phyloP scores from a whole-genome alignment of 2,888 invertebrate genomes.

The Platycheirus rosarum region DNA sequence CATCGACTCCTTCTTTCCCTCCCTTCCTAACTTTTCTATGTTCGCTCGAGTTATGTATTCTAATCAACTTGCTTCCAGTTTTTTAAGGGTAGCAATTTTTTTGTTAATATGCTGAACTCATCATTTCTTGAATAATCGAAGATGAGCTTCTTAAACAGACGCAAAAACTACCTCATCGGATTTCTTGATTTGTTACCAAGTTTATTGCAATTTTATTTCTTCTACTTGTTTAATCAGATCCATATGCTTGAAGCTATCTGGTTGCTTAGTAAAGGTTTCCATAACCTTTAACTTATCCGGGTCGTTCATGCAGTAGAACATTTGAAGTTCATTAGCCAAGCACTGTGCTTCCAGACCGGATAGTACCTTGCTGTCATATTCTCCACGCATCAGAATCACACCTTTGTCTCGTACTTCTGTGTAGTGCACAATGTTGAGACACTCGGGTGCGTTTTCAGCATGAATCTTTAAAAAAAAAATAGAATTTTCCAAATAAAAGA shows the following conservation, averaged over 20 bases:
- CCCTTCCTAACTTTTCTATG: too few species aligned
- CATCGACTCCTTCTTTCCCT: too few species aligned
- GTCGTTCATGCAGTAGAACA: constrained; percentile 90
- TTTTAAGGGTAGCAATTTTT: too few species aligned
- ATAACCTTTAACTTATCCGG: constrained; percentile 86
- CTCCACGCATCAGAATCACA: constrained; percentile 92
- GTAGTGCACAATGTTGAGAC: constrained; percentile 91
- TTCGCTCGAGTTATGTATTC: too few species aligned
- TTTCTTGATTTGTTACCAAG: too few species aligned
- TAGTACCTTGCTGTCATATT: constrained; percentile 91
- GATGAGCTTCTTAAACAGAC: too few species aligned
- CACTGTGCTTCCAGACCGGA: constrained; percentile 92
- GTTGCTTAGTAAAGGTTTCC: constrained; percentile 87
- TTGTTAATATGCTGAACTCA: too few species aligned
- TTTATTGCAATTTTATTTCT: constrained; percentile 83
- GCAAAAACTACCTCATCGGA: too few species aligned
- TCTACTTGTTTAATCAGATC: constrained; percentile 91
- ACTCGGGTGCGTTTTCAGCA: constrained; percentile 94
- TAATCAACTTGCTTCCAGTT: too few species aligned
- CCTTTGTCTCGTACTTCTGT: constrained; percentile 89
- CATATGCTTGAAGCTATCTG: constrained; percentile 91
- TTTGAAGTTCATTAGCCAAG: constrained; percentile 91
- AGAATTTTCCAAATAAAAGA: too few species aligned
- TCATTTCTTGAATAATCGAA: too few species aligned
- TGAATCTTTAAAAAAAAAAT: constrained; percentile 86